phyloP scores from a whole-genome alignment of 2,113 vertebrate genomes.

The Carassius carassius region DNA sequence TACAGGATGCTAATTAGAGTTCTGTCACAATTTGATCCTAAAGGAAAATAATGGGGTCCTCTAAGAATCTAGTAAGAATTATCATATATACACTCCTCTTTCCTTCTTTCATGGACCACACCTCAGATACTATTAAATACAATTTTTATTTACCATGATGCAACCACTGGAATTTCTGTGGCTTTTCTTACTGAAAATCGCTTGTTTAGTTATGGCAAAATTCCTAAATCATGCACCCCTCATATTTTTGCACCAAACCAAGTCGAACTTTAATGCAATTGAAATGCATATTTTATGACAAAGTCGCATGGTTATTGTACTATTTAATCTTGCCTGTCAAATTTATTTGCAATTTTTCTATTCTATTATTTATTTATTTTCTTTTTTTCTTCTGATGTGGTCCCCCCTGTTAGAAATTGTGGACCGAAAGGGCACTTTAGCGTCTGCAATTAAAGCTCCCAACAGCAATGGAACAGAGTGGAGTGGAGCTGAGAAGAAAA shows the following conservation, averaged over 20 bases:
- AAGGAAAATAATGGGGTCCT: no score
- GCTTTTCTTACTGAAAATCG: not conserved
- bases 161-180: not conserved
- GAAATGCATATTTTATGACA: no score
- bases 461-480: slow-evolving; percentile 52
- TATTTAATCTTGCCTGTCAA: not conserved
- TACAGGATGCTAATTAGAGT: no score
- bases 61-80: no score
- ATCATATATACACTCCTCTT: not conserved
- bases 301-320: not conserved
- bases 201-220: not conserved
- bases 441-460: no score
- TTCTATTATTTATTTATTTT: not conserved
- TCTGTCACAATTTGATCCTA: no score
- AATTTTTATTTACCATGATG: not conserved
- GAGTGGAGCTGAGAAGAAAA: slow-evolving; percentile 14
- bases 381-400: no score
- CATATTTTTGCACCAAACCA: not conserved
- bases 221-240: not conserved
- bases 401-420: no score
- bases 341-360: not conserved
- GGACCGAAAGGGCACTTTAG: no score
- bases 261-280: not conserved
- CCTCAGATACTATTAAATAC: no score
- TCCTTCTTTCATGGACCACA: not conserved